Evolutionary conservation across 1,140 invertebrate genomes (phyloP).

Genomic region (Megathymus violae): DNA sequence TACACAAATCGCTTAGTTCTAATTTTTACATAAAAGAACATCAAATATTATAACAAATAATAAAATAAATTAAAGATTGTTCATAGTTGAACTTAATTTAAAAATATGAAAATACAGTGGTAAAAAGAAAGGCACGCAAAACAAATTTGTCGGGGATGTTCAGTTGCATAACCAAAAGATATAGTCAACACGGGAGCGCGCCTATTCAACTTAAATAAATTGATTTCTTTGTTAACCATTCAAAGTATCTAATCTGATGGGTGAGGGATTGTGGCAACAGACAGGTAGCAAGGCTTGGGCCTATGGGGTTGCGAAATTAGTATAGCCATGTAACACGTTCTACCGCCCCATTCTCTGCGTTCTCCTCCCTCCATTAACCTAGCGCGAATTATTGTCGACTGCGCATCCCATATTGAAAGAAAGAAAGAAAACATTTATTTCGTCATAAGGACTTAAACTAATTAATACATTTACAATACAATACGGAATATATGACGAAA

Average conservation of each 20-base stretch:
- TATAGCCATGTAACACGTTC: slow-evolving; percentile 48
- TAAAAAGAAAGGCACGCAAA: slow-evolving; percentile 22
- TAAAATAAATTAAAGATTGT: too few relatives aligned
- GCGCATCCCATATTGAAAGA: too few relatives aligned
- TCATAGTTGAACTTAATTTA: too few relatives aligned
- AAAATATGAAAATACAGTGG: too few relatives aligned
- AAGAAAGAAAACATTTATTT: too few relatives aligned
- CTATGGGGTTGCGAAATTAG: slow-evolving; percentile 64
- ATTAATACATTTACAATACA: too few relatives aligned
- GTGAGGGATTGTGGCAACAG: slow-evolving; percentile 56
- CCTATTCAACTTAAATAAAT: slow-evolving; percentile 36
- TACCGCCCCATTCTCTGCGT: slow-evolving; percentile 6
- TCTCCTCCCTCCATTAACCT: too few relatives aligned
- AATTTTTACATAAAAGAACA: too few relatives aligned
- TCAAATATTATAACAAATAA: too few relatives aligned
- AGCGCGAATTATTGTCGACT: slow-evolving; percentile 5
- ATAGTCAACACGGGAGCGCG: slow-evolving; percentile 16
- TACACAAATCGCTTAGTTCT: too few relatives aligned
- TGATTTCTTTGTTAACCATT: slow-evolving; percentile 42
- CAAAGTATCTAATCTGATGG: slow-evolving; percentile 52
- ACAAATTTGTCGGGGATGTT: slow-evolving; percentile 18
- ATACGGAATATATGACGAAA: too few relatives aligned
- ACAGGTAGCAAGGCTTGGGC: slow-evolving; percentile 50
- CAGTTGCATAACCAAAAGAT: slow-evolving; percentile 25
- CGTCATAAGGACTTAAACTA: too few relatives aligned